Evolutionary conservation across 2,797 vertebrate genomes (phyloP).

Genomic region (Chlorospingus semifuscus): DNA sequence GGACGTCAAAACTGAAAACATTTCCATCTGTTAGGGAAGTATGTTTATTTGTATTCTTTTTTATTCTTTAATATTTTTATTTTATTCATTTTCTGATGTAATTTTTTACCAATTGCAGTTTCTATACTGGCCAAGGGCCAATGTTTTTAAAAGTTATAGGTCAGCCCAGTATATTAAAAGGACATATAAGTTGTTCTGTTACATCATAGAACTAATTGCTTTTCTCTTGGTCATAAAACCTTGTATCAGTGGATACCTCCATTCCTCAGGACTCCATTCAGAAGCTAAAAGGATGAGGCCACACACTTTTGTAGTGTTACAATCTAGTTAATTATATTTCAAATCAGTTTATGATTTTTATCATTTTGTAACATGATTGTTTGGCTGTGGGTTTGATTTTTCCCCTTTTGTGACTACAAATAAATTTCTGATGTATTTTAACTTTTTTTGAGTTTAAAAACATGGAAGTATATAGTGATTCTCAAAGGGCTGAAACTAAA

Average conservation of each 20-base stretch:
- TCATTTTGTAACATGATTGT: fast-evolving
- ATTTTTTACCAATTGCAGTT: background rate
- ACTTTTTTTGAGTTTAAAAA: background rate
- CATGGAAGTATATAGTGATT: background rate
- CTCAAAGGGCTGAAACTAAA: background rate
- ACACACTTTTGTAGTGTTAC: background rate
- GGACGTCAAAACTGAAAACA: background rate
- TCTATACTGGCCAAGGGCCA: background rate
- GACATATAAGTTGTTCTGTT: background rate
- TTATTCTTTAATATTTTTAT: background rate
- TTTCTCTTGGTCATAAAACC: background rate
- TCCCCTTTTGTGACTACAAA: background rate
- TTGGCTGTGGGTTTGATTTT: background rate
- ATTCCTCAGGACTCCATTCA: background rate
- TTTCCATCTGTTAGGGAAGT: background rate
- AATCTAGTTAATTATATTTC: background rate
- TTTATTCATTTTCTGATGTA: background rate
- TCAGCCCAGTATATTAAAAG: background rate
- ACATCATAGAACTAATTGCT: background rate
- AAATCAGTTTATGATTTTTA: background rate
- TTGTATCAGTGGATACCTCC: background rate
- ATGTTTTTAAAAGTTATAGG: background rate
- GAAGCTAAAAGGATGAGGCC: background rate
- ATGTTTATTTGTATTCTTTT: background rate
- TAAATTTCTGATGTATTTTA: background rate